Conservation (phyloP, 92 coral and sea anemone genomes). For the Pocillopora meandrina region DNA sequence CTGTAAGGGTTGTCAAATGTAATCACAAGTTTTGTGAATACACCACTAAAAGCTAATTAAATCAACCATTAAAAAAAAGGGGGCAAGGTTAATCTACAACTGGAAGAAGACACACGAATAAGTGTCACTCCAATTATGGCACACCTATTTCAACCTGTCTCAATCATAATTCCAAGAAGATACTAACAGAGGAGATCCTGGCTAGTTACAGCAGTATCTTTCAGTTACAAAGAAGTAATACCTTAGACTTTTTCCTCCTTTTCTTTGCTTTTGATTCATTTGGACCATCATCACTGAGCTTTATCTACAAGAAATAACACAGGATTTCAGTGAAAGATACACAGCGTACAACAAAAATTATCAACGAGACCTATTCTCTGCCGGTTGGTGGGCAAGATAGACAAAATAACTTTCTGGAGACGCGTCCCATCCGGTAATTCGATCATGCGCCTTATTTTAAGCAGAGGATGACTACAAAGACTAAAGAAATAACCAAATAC, state of each 20-base stretch:
- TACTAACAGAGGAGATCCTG: no score
- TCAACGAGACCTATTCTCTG: background rate
- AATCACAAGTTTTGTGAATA: no score
- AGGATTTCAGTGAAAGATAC: background rate
- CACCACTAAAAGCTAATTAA: no score
- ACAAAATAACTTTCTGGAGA: background rate
- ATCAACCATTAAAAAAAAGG: no score
- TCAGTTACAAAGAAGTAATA: background rate
- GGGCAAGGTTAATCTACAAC: no score
- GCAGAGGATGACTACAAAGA: background rate
- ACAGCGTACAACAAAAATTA: background rate
- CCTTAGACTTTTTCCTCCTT: slow-evolving; percentile 37
- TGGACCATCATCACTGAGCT: background rate
- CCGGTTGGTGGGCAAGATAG: background rate
- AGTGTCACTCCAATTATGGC: background rate
- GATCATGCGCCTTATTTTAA: background rate
- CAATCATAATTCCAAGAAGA: background rate
- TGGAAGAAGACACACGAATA: background rate
- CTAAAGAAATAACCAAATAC: background rate
- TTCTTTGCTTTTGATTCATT: slow-evolving; percentile 22
- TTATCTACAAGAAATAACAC: background rate
- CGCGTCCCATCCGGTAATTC: background rate
- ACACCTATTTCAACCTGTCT: background rate
- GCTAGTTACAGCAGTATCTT: background rate
- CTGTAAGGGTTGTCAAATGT: no score